Percentiles rank a stretch among this genome's conserved stretches.
phyloP scores from a whole-genome alignment of 1,140 invertebrate genomes.

The Neocloeon triangulifer region DNA sequence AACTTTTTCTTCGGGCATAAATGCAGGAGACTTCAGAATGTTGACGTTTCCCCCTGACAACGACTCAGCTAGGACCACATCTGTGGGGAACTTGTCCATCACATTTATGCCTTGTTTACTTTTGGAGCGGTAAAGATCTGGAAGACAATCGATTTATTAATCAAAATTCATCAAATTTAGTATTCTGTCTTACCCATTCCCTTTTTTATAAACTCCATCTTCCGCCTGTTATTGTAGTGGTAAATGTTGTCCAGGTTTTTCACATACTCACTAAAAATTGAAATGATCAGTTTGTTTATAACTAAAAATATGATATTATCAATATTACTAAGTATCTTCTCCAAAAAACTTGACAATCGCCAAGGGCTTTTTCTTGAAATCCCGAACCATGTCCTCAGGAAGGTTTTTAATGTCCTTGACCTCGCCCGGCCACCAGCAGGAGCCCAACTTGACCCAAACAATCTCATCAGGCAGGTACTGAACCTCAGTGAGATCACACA shows the following conservation, averaged over 20 bases:
- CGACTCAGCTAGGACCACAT: constrained; percentile 41
- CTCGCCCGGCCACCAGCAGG: constrained; percentile 57
- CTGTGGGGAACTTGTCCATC: constrained; percentile 51
- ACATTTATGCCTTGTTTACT: constrained; percentile 22
- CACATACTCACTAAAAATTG: constrained; percentile 54
- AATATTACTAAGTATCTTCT: constrained; percentile 50
- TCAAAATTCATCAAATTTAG: not conserved
- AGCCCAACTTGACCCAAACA: constrained; percentile 59
- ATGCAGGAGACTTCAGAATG: constrained; percentile 28
- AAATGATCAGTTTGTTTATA: constrained; percentile 8
- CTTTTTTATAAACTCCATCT: constrained; percentile 57
- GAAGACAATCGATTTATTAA: not conserved
- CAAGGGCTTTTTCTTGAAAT: constrained; percentile 39
- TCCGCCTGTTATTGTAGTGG: constrained; percentile 48
- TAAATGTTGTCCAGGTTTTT: constrained; percentile 43
- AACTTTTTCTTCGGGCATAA: constrained; percentile 30
- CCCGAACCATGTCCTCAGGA: constrained; percentile 28
- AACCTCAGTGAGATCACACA: constrained; percentile 35
- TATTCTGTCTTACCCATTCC: constrained; percentile 38
- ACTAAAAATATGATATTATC: not conserved
- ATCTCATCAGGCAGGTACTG: constrained; percentile 44
- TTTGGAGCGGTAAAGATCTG: constrained; percentile 32
- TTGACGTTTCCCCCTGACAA: constrained; percentile 37
- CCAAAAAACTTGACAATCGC: constrained; percentile 62
- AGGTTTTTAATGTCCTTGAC: constrained; percentile 35